Conservation (phyloP, 2,113 vertebrate genomes). For the Sinocyclocheilus anophthalmus region DNA sequence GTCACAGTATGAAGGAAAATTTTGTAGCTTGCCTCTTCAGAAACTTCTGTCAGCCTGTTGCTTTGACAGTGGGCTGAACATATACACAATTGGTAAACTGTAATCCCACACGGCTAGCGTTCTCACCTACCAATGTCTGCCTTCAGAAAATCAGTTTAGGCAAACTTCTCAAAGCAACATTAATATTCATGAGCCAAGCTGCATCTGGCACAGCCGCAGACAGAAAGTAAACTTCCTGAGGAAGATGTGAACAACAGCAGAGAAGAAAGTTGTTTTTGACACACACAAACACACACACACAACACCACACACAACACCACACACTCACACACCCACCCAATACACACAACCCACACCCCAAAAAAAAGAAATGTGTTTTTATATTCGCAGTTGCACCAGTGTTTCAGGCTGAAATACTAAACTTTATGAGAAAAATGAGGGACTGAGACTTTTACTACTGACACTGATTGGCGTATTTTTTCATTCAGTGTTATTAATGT, state of each 20-base stretch:
- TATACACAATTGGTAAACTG: conserved; percentile 1
- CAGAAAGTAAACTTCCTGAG: conserved; percentile 11
- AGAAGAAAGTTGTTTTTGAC: neutral
- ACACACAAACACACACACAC: too few species aligned
- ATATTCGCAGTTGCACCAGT: neutral
- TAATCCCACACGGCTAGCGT: neutral
- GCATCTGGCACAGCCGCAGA: neutral
- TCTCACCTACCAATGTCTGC: conserved; percentile 9
- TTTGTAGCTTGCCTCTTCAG: neutral
- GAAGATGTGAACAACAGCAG: conserved; percentile 8
- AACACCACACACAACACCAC: too few species aligned
- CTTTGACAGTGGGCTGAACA: conserved; percentile 21
- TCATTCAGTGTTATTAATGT: neutral
- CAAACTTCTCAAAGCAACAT: neutral
- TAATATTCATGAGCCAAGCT: conserved; percentile 4
- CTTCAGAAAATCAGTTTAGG: neutral
- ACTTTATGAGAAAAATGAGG: neutral
- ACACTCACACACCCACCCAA: too few species aligned
- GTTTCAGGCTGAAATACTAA: conserved; percentile 3
- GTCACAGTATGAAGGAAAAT: neutral
- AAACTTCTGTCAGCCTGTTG: neutral
- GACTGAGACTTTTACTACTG: neutral
- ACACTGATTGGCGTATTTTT: neutral
- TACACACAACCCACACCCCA: too few species aligned
- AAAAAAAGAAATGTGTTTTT: neutral